These are phyloP conservation scores for Napeogenes sylphis DNA, from an alignment of 2,888 invertebrate genomes.

Conservation along the genomic window DNA sequence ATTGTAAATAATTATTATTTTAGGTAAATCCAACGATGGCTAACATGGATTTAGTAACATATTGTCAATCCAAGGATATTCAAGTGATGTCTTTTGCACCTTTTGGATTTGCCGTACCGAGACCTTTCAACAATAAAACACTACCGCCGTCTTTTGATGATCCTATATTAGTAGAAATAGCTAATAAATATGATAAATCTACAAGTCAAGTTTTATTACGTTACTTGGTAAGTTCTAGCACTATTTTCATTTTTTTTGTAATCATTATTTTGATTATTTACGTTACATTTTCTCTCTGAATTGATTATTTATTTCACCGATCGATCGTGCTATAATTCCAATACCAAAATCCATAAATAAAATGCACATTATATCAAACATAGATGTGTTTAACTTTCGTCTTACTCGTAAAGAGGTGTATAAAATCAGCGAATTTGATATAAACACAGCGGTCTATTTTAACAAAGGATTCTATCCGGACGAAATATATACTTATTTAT, in stretches of 20 bases:
- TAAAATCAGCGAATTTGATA: constrained; percentile 68
- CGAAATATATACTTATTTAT: too few relatives aligned
- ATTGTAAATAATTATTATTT: not conserved
- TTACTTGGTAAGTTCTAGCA: constrained; percentile 75
- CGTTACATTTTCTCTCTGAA: too few relatives aligned
- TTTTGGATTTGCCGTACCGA: constrained; percentile 9
- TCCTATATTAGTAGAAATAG: constrained; percentile 5
- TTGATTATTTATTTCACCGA: constrained; percentile 41
- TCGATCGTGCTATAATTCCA: constrained; percentile 73
- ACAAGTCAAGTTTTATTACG: constrained; percentile 50
- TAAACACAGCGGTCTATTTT: constrained; percentile 42
- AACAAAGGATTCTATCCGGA: not conserved
- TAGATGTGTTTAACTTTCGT: constrained; percentile 77
- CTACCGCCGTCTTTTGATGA: constrained; percentile 17
- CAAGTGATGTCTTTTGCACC: constrained; percentile 12
- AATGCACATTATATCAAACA: constrained; percentile 71
- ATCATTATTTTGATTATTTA: too few relatives aligned
- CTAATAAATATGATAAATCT: constrained; percentile 10
- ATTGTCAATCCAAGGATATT: constrained; percentile 18
- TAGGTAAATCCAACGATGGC: constrained; percentile 15
- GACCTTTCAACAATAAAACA: not conserved
- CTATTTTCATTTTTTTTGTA: constrained; percentile 10
- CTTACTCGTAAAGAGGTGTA: constrained; percentile 70
- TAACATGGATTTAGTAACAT: constrained; percentile 10
- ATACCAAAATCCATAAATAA: constrained; percentile 79